Evolutionary conservation across 2,888 invertebrate genomes (phyloP), one percentile per base, ranked within the genome.

Genomic region (Cheilosia vulpina): DNA sequence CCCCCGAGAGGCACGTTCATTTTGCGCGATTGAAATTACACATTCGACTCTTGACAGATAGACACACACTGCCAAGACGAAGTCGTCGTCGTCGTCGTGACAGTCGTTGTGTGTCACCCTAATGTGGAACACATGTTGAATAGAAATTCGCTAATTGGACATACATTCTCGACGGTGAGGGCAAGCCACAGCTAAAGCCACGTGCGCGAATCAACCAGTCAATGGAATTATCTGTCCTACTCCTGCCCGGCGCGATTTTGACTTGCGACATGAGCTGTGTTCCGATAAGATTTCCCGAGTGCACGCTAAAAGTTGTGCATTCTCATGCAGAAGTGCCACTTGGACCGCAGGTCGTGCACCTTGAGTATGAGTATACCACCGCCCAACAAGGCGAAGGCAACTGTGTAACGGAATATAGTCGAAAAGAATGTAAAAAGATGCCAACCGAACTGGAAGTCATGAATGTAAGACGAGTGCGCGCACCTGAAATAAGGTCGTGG

Each of bases 101-200:
- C 11, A 17, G 55, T 38, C 17, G 45, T 17, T 62, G 52, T 50
- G 55, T 69, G 78, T 78, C 78, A 68, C 78, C 83, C 73, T 83
- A 83, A 78, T 83, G 78, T 83, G 78, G 73, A 78, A 83, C 83
- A 78, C 78, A 83, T 83, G 83, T 83, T 78, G 57, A 63, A 83
- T 73, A 73, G 68, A 83, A 83, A 83, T 73, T 68, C 73, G 78
- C 83, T 83, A 83, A 83, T 83, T 83, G 83, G 83, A 83, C 68
- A 73, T 43, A 57, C 47, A 73, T 47, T 72, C 38, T 62, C 53
- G 66, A 52, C 58, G 21, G 52, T 34, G 69, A 65, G 57, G 57
- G 52, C 11, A 62, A 15, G 34, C 31, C 17, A 19, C n/a, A 34
- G 11, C 66, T 7, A 31, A 52, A 55, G 78, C 68, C 78, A 77